Percentiles rank a stretch among this genome's conserved stretches.
Evolutionary conservation across 64 coral and sea anemone species (phyloP).

Genomic region (Pocillopora damicornis): DNA sequence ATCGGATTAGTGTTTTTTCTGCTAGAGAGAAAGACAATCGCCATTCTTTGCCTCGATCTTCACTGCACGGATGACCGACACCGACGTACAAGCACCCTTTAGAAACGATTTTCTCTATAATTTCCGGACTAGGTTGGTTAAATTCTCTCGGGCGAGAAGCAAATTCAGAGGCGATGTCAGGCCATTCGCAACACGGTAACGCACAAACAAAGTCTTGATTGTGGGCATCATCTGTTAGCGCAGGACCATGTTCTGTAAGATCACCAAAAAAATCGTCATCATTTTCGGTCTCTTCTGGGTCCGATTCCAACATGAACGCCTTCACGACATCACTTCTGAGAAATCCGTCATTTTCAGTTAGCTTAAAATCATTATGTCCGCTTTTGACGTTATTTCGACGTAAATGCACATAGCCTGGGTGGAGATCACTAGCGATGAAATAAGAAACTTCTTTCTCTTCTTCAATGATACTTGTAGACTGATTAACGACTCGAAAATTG

Average conservation of each 20-base stretch:
- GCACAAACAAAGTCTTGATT: neutral
- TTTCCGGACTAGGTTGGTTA: slow-evolving; percentile 6
- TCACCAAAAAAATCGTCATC: neutral
- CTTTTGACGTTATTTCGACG: neutral
- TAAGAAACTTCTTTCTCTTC: neutral
- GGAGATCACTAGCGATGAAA: neutral
- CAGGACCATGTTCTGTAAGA: slow-evolving; percentile 5
- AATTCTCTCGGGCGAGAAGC: neutral
- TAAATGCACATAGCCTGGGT: slow-evolving; percentile 8
- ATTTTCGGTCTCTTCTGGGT: neutral
- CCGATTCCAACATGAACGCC: slow-evolving; percentile 1
- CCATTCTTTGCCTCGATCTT: slow-evolving; percentile 19
- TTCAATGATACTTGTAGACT: neutral
- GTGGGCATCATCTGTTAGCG: neutral
- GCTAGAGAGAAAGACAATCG: slow-evolving; percentile 32
- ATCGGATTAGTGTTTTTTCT: slow-evolving; percentile 3
- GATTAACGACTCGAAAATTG: neutral
- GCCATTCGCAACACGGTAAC: neutral
- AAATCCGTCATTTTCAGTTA: neutral
- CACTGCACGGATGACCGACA: slow-evolving; percentile 12
- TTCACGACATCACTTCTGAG: neutral
- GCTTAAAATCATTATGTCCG: neutral
- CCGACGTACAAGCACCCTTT: slow-evolving; percentile 22
- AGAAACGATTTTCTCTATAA: neutral
- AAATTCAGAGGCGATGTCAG: neutral